These are phyloP conservation scores for Hylaea fasciaria DNA, from an alignment of 2,888 invertebrate species.

Conservation along the genomic window DNA sequence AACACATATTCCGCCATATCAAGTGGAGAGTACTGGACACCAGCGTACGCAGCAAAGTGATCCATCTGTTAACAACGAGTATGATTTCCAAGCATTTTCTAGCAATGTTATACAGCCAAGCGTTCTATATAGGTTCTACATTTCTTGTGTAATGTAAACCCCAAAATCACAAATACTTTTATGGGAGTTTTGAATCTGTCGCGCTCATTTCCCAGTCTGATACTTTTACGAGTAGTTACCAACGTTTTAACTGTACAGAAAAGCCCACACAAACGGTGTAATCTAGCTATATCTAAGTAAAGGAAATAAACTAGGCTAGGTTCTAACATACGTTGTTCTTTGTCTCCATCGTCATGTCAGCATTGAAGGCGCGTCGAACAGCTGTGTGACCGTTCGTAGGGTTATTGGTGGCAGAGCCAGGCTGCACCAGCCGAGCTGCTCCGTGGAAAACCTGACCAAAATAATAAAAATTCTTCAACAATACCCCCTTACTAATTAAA, in stretches of 20 bases:
- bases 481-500: too few species aligned
- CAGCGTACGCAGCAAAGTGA: conserved; percentile 80
- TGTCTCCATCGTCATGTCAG: conserved; percentile 75
- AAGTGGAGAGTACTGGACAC: conserved; percentile 89
- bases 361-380: conserved; percentile 76
- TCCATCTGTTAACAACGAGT: conserved; percentile 74
- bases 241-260: too few species aligned
- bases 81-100: background rate
- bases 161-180: too few species aligned
- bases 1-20: conserved; percentile 94
- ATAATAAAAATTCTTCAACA: background rate
- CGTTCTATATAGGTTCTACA: background rate
- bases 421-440: conserved; percentile 86
- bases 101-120: background rate
- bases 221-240: too few species aligned
- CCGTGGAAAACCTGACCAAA: conserved; percentile 84
- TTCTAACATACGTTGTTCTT: conserved; percentile 81
- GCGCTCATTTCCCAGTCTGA: too few species aligned
- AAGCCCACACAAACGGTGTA: too few species aligned
- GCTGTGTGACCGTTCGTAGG: conserved; percentile 72
- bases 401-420: conserved; percentile 65
- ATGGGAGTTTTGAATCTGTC: too few species aligned
- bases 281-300: too few species aligned
- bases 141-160: background rate
- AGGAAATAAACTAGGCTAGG: too few species aligned